These are phyloP conservation scores for Gymnogyps californianus DNA, from an alignment of 2,113 vertebrate species.

Conservation along the genomic window DNA sequence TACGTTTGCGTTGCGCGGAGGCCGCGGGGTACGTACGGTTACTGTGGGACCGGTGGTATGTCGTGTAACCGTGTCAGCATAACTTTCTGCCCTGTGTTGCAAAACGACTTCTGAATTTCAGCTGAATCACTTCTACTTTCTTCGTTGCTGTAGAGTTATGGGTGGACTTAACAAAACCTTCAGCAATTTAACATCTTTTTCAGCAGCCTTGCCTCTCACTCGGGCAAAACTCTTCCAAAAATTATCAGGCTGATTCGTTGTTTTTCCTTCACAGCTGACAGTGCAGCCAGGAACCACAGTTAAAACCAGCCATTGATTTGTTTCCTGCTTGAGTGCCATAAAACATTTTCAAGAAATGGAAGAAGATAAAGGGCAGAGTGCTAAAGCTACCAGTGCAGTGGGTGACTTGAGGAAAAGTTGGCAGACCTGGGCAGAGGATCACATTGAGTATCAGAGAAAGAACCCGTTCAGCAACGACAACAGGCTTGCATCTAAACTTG, in stretches of 20 bases:
- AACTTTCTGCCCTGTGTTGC: background rate
- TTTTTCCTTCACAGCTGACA: background rate
- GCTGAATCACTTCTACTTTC: background rate
- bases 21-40: background rate
- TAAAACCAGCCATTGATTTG: background rate
- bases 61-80: background rate
- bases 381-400: slow-evolving; percentile 55
- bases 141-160: background rate
- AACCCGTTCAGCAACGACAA: slow-evolving; percentile 82
- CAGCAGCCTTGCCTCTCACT: background rate
- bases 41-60: background rate
- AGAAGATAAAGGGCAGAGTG: background rate
- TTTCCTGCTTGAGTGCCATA: background rate
- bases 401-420: slow-evolving; percentile 81
- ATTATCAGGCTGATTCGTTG: background rate
- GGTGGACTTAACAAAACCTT: background rate
- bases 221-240: background rate
- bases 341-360: slow-evolving; percentile 23
- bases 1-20: fast-evolving
- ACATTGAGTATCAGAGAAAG: slow-evolving; percentile 79
- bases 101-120: background rate
- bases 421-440: slow-evolving; percentile 85
- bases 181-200: background rate
- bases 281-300: background rate
- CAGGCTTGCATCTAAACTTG: background rate